phyloP scores from a whole-genome alignment of 1,140 invertebrate genomes.

The Sipha flava region DNA sequence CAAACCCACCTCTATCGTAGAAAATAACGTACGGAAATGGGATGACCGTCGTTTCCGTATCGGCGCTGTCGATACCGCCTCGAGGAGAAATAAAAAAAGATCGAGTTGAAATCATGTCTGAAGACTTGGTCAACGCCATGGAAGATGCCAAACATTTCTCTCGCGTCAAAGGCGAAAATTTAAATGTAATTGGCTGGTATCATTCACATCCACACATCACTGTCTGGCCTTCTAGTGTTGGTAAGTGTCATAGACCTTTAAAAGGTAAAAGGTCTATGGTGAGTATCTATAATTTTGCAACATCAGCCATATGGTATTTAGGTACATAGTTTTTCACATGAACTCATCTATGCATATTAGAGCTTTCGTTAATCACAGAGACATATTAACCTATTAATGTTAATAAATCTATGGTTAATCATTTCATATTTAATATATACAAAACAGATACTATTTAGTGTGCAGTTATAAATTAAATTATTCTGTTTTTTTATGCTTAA shows the following conservation, averaged over 20 bases:
- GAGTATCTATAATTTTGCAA: too few species aligned
- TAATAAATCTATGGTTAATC: too few species aligned
- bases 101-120: constrained; percentile 75
- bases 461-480: too few species aligned
- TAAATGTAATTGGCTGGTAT: constrained; percentile 81
- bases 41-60: constrained; percentile 58
- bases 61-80: constrained; percentile 65
- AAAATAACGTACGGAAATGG: constrained; percentile 50
- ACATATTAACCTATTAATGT: too few species aligned
- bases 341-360: too few species aligned
- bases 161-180: constrained; percentile 50
- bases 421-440: too few species aligned
- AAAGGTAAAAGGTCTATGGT: too few species aligned
- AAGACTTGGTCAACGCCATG: constrained; percentile 61
- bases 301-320: too few species aligned
- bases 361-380: too few species aligned
- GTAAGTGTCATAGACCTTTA: constrained; percentile 45
- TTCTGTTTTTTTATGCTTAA: too few species aligned
- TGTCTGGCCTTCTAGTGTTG: constrained; percentile 79
- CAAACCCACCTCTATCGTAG: constrained; percentile 48
- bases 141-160: constrained; percentile 56
- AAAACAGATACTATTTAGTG: too few species aligned
- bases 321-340: too few species aligned
- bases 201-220: constrained; percentile 88
- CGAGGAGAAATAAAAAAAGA: constrained; percentile 77